phyloP scores from a whole-genome alignment of 2,113 vertebrate species.

The Eleginops maclovinus region DNA sequence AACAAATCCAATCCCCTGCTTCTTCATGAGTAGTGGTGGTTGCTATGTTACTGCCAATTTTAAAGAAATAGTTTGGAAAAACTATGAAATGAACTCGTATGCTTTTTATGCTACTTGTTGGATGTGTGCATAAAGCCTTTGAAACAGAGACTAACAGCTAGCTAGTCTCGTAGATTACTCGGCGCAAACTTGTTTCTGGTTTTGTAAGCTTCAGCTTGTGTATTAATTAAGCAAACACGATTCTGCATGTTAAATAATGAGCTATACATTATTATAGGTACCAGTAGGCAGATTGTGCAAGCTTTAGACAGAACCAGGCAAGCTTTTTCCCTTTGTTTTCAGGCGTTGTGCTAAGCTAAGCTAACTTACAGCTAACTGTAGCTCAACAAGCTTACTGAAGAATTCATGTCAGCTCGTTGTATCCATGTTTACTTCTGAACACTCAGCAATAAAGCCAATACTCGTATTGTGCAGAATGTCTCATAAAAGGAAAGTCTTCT shows the following conservation, averaged over 20 bases:
- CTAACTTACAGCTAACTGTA: background rate
- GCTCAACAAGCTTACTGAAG: background rate
- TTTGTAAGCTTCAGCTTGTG: too few species aligned
- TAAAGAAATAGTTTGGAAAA: too few species aligned
- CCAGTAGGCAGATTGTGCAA: background rate
- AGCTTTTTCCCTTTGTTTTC: background rate
- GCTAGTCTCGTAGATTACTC: background rate
- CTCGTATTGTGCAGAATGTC: background rate
- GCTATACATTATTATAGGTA: too few species aligned
- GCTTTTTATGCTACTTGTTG: too few species aligned
- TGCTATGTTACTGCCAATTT: conserved; percentile 30
- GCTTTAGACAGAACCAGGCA: background rate
- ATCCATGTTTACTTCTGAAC: background rate
- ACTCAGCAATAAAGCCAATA: background rate
- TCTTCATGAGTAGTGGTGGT: conserved; percentile 30
- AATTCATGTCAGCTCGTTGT: background rate
- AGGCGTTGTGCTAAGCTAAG: background rate
- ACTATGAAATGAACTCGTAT: too few species aligned
- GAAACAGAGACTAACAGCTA: background rate
- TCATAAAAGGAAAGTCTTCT: background rate
- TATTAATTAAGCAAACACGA: too few species aligned
- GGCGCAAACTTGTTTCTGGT: background rate
- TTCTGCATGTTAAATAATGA: too few species aligned
- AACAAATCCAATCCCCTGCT: background rate
- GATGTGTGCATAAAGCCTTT: background rate